Evolutionary conservation across 2,888 invertebrate species (phyloP).

Genomic region (Calameuta pallipes): DNA sequence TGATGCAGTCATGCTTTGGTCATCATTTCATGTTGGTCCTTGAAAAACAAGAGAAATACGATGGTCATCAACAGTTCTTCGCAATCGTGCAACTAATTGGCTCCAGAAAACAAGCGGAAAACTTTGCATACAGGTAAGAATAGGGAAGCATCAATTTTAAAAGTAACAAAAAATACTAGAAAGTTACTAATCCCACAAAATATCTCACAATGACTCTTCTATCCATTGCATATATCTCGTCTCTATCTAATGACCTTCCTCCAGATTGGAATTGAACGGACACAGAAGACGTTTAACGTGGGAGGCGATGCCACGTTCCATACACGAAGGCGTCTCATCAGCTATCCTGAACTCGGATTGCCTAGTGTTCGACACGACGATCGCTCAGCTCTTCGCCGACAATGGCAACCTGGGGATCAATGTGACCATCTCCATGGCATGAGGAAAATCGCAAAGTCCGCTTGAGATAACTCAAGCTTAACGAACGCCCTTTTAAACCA

Average conservation of each 20-base stretch:
- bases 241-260: constrained; percentile 7
- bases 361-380: constrained; percentile 97
- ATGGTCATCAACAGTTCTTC: constrained; percentile 96
- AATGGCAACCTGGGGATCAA: constrained; percentile 99
- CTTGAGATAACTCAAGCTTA: constrained; percentile 35
- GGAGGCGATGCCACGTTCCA: constrained; percentile 99
- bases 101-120: constrained; percentile 98
- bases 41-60: constrained; percentile 98
- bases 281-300: constrained; percentile 94
- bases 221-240: too few species aligned
- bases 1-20: constrained; percentile 99
- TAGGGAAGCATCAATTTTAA: too few species aligned
- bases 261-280: constrained; percentile 94
- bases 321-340: constrained; percentile 98
- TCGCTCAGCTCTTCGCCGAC: constrained; percentile 98
- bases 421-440: constrained; percentile 96
- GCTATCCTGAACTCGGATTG: constrained; percentile 99
- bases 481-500: constrained; percentile 28
- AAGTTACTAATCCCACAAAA: too few species aligned
- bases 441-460: constrained; percentile 59
- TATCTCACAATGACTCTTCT: too few species aligned
- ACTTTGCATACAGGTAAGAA: constrained; percentile 90
- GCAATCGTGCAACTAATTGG: constrained; percentile 99
- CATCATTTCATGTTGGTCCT: constrained; percentile 99
- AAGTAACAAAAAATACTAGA: too few species aligned